These are phyloP conservation scores for Muscidifurax raptorellus DNA, from an alignment of 1,140 invertebrate species.

Conservation along the genomic window DNA sequence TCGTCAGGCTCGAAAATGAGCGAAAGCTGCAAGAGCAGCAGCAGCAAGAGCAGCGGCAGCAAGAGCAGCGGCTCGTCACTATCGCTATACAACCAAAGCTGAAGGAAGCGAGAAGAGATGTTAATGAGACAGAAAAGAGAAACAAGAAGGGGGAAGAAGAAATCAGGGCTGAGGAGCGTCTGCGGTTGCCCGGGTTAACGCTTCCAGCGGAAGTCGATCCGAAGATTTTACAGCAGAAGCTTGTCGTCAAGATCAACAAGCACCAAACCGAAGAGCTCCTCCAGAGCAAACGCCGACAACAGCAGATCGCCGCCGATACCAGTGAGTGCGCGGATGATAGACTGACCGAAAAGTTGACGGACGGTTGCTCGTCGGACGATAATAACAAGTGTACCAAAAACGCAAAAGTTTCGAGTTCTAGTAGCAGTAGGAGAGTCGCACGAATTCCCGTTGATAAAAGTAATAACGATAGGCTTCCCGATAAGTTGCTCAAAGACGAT, in stretches of 20 bases:
- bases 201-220: slow-evolving; percentile 30
- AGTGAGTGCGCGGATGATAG: slow-evolving; percentile 38
- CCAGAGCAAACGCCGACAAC: slow-evolving; percentile 11
- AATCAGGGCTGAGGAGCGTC: neutral
- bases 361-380: slow-evolving; percentile 11
- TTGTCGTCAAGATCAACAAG: slow-evolving; percentile 33
- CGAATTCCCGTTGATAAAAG: slow-evolving; percentile 34
- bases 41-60: neutral
- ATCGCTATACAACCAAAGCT: neutral
- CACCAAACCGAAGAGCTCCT: slow-evolving; percentile 39
- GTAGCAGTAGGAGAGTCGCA: neutral
- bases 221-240: slow-evolving; percentile 1
- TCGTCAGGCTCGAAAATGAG: slow-evolving; percentile 25
- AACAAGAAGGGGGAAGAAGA: neutral
- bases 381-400: slow-evolving; percentile 41
- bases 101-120: neutral
- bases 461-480: slow-evolving; percentile 47
- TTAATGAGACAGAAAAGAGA: neutral
- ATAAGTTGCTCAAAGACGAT: slow-evolving; percentile 29
- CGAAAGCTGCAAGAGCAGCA: neutral
- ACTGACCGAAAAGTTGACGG: slow-evolving; percentile 36
- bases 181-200: neutral
- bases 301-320: neutral
- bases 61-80: neutral
- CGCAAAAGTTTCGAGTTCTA: slow-evolving; percentile 15